These are phyloP conservation scores for Frankliniella intonsa DNA, from an alignment of 2,888 invertebrate genomes.

Conservation along the genomic window DNA sequence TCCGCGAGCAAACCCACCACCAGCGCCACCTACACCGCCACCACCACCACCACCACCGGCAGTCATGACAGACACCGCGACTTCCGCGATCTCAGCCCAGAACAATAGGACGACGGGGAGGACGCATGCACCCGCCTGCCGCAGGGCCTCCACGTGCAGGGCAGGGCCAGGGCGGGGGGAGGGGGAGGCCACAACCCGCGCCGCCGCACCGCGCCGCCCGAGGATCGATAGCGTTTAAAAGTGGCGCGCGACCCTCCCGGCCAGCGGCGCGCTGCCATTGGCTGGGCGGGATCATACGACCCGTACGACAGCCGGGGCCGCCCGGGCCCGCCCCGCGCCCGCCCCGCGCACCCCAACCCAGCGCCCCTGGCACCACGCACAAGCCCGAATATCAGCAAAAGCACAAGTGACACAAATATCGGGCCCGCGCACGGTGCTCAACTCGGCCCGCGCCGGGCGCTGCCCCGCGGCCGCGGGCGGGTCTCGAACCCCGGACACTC, in stretches of 20 bases:
- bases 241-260: not conserved
- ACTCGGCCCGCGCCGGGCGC: not conserved
- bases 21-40: too few species aligned
- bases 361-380: not conserved
- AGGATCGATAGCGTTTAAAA: slow-evolving; percentile 7
- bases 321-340: not conserved
- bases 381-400: not conserved
- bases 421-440: not conserved
- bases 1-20: too few species aligned
- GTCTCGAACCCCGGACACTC: not conserved
- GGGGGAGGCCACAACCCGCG: too few species aligned
- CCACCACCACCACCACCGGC: too few species aligned
- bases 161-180: too few species aligned
- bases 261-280: slow-evolving; percentile 5
- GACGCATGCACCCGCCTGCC: too few species aligned
- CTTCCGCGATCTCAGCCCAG: too few species aligned
- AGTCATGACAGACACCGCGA: too few species aligned
- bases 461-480: not conserved
- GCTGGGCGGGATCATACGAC: not conserved
- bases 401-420: not conserved
- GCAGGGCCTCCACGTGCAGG: too few species aligned
- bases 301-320: not conserved
- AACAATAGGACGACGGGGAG: too few species aligned
- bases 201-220: too few species aligned
- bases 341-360: not conserved